Conservation (phyloP, 2,113 vertebrate species). For the Neogobius melanostomus region DNA sequence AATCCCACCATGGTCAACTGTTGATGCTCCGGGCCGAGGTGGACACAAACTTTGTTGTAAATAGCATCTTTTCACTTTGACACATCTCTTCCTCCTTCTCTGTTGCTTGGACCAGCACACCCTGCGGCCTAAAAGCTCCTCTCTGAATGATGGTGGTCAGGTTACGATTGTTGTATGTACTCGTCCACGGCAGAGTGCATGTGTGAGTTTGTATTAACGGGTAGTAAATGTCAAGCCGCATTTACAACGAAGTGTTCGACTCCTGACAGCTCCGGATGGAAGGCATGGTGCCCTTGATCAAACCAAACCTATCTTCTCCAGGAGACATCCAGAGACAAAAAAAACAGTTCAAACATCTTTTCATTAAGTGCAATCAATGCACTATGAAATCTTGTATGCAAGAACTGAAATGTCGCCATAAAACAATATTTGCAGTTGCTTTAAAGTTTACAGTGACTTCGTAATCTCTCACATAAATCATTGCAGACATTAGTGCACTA, state of each 20-base stretch:
- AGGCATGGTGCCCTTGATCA: slow-evolving; percentile 39
- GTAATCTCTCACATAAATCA: no score
- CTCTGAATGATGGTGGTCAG: slow-evolving; percentile 37
- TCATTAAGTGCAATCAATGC: no score
- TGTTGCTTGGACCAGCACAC: slow-evolving; percentile 14
- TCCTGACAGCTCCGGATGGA: slow-evolving; percentile 41
- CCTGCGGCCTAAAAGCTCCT: slow-evolving; percentile 33
- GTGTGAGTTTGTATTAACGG: slow-evolving; percentile 28
- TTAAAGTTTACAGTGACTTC: no score
- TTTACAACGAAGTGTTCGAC: slow-evolving; percentile 47
- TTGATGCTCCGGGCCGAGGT: not conserved
- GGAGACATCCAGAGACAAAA: not conserved
- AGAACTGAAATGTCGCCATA: no score
- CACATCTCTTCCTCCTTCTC: slow-evolving; percentile 19
- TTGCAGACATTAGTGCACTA: no score
- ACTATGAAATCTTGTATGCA: no score
- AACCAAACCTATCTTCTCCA: slow-evolving; percentile 16
- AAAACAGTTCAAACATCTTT: no score
- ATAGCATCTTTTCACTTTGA: slow-evolving; percentile 24
- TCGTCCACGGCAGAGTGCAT: slow-evolving; percentile 5
- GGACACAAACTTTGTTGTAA: slow-evolving; percentile 27
- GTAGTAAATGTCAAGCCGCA: slow-evolving; percentile 26
- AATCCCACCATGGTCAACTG: not conserved
- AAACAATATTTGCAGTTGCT: no score
- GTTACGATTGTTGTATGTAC: slow-evolving; percentile 37